These are phyloP conservation scores for Drosophila kanapiae DNA, from an alignment of 1,140 invertebrate genomes.

Conservation along the genomic window DNA sequence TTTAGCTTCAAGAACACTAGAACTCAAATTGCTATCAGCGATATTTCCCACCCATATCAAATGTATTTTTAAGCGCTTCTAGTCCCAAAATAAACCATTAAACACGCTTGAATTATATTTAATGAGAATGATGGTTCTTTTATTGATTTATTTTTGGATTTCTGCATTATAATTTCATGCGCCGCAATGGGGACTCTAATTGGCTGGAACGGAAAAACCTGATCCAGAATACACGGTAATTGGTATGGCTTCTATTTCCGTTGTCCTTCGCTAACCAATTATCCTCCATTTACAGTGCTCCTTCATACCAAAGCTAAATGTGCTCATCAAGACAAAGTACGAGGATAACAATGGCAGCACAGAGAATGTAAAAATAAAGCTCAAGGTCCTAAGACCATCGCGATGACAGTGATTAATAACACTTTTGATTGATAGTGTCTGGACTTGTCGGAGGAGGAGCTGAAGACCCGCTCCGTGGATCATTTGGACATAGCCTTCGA, in stretches of 20 bases:
- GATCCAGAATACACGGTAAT: conserved; percentile 88
- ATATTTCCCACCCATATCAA: neutral
- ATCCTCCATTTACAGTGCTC: conserved; percentile 91
- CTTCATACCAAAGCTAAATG: conserved; percentile 94
- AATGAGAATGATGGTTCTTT: neutral
- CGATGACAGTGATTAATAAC: conserved; percentile 1
- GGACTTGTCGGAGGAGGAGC: conserved; percentile 89
- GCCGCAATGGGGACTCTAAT: conserved; percentile 31
- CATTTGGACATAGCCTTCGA: conserved; percentile 95
- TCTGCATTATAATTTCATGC: conserved; percentile 49
- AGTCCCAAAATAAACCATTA: conserved; percentile 3
- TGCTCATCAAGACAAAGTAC: conserved; percentile 95
- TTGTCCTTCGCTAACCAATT: conserved; percentile 39
- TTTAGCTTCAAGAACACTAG: neutral
- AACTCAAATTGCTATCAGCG: neutral
- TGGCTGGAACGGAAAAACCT: conserved; percentile 23
- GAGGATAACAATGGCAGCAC: conserved; percentile 95
- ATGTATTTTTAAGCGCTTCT: neutral
- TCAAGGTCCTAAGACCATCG: neutral
- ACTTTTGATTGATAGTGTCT: conserved; percentile 88
- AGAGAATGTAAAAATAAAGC: conserved; percentile 91
- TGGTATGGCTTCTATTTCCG: conserved; percentile 56
- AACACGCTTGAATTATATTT: conserved; percentile 20
- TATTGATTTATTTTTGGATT: conserved; percentile 43
- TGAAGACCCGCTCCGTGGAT: conserved; percentile 91